phyloP scores from a whole-genome alignment of 2,797 vertebrate species.

The Valencia hispanica region DNA sequence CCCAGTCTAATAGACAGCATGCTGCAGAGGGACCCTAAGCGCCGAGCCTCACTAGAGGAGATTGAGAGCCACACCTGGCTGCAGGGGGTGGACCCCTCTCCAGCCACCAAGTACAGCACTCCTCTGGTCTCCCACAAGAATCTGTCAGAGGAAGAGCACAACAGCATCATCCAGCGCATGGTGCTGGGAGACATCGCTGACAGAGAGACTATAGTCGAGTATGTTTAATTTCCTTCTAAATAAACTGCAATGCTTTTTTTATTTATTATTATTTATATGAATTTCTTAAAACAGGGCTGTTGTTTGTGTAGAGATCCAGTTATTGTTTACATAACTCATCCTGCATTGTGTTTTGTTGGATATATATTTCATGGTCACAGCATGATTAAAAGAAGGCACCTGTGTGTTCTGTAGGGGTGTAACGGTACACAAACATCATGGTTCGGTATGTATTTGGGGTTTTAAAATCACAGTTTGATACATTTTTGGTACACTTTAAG shows the following conservation, averaged over 20 bases:
- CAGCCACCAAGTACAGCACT: conserved; percentile 95
- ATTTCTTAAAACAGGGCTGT: neutral
- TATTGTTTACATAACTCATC: neutral
- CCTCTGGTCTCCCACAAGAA: conserved; percentile 98
- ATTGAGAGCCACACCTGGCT: conserved; percentile 96
- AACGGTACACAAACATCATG: too few relatives aligned
- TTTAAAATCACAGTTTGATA: too few relatives aligned
- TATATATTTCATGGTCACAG: neutral
- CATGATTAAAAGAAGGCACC: neutral
- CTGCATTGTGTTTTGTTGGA: neutral
- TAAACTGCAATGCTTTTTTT: neutral
- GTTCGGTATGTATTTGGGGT: too few relatives aligned
- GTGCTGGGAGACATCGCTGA: conserved; percentile 97
- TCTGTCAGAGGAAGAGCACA: conserved; percentile 96
- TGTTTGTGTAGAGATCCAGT: neutral
- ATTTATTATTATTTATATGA: neutral
- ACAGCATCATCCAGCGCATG: conserved; percentile 98
- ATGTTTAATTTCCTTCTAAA: conserved; percentile 41
- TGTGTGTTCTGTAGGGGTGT: neutral
- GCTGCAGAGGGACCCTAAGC: conserved; percentile 96
- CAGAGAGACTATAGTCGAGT: conserved; percentile 94
- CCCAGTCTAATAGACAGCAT: conserved; percentile 94
- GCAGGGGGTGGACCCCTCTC: conserved; percentile 96
- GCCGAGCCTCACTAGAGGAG: conserved; percentile 92
- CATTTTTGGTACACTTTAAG: too few relatives aligned